Evolutionary conservation across 92 coral and sea anemone species (phyloP), one percentile per base, ranked within the genome.

Genomic region (Scolanthus callimorphus): DNA sequence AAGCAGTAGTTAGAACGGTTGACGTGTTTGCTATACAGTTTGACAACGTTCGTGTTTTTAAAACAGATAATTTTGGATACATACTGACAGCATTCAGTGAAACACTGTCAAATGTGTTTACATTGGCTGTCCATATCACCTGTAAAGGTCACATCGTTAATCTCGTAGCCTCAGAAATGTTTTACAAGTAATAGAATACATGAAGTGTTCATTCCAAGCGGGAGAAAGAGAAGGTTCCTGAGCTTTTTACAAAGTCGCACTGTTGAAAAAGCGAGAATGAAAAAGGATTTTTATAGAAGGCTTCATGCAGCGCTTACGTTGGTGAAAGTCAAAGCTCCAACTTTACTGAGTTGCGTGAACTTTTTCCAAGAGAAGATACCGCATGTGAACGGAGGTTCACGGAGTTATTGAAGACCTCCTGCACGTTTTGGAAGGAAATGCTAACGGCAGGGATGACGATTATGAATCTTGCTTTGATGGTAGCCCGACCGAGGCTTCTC

Each of bases 71-170:
- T 20, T 67, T 70, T 31, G 48, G 20, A 0, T 49, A 70, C 50
- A 60, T 70, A 69, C 59, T 55, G 66, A 64, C 55, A 29, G 77
- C 60, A 22, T 70, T 59, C 30, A 19, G 12, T 2, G 41, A 65
- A 34, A 73, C 80, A 0, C 50, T 73, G 11, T 64, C 63, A 11
- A 27, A 27, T 21, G 21, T 73, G 0, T 73, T 73, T 27, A 28
- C 73, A 17, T 3, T 25, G 17, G 37, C 65, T 6, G 55, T 72
- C 8, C 72, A 62, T 37, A 72, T 72, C 30, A 72, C 72, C 20
- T 72, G 79, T 71, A 54, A 72, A 58, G 62, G 71, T 60, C 63
- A 62, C 46, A 51, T 72, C 44, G 60, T 72, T 34, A 72, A 59
- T 39, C 79, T 62, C 24, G 62, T 52, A 10, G 72, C 59, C 26